These are phyloP conservation scores for Drosophila rubida DNA, from an alignment of 2,888 invertebrate genomes.

Conservation along the genomic window DNA sequence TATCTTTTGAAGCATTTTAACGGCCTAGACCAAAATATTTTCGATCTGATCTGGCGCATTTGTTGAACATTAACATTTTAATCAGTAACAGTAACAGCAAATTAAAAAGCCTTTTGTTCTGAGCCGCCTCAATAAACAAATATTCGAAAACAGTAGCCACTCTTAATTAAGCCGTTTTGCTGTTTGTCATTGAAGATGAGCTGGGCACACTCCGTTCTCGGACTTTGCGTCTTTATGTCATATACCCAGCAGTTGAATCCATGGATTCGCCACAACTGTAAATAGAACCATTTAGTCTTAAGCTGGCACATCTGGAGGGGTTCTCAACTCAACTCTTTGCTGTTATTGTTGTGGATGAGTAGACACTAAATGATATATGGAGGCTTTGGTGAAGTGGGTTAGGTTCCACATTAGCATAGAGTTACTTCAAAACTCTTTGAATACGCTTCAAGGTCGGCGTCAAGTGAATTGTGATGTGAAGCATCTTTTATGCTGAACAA, in stretches of 20 bases:
- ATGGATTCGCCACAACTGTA: slow-evolving; percentile 81
- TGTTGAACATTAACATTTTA: slow-evolving; percentile 63
- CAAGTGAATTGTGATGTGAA: neutral
- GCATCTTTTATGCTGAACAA: slow-evolving; percentile 3
- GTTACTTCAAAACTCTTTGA: slow-evolving; percentile 9
- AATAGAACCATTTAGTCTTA: slow-evolving; percentile 41
- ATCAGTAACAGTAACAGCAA: slow-evolving; percentile 63
- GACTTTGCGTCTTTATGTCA: slow-evolving; percentile 57
- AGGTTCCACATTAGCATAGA: slow-evolving; percentile 36
- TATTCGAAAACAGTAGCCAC: slow-evolving; percentile 61
- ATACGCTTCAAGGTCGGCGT: slow-evolving; percentile 5
- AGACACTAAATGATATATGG: slow-evolving; percentile 58
- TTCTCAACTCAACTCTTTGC: slow-evolving; percentile 17
- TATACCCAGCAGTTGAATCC: slow-evolving; percentile 74
- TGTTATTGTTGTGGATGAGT: slow-evolving; percentile 33
- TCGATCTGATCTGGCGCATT: slow-evolving; percentile 42
- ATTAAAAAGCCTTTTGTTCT: slow-evolving; percentile 64
- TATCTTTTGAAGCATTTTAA: slow-evolving; percentile 51
- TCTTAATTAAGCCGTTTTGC: slow-evolving; percentile 52
- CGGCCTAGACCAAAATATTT: slow-evolving; percentile 43
- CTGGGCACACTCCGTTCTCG: slow-evolving; percentile 3
- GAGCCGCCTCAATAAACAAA: slow-evolving; percentile 49
- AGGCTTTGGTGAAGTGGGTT: slow-evolving; percentile 32
- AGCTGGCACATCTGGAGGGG: neutral
- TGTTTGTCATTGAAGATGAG: slow-evolving; percentile 33